Evolutionary conservation across 1,140 invertebrate genomes (phyloP).

Genomic region (Antheraea pernyi): DNA sequence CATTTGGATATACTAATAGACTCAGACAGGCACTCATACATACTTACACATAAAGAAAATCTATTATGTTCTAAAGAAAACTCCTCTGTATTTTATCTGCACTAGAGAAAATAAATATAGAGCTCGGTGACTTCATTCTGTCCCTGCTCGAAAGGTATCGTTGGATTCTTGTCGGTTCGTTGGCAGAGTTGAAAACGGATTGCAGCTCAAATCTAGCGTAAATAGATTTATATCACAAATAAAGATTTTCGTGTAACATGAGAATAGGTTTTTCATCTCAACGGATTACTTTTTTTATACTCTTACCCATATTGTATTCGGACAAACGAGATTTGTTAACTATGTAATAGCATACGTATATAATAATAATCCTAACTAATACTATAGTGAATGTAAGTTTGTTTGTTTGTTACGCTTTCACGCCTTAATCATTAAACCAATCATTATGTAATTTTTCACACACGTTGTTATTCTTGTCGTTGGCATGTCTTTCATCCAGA

Average conservation of each 20-base stretch:
- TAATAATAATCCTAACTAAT: no score
- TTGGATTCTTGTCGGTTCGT: slow-evolving; percentile 10
- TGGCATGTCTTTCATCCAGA: no score
- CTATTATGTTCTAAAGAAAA: background rate
- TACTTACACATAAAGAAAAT: no score
- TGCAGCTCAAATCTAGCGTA: slow-evolving; percentile 11
- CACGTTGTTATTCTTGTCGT: no score
- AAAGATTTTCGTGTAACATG: background rate
- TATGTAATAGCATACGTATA: no score
- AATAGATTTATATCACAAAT: slow-evolving; percentile 5
- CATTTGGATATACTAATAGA: no score
- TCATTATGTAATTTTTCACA: no score
- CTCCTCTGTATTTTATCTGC: background rate
- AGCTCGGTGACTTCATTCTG: slow-evolving; percentile 7
- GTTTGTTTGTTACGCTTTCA: no score
- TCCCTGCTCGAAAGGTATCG: slow-evolving; percentile 5
- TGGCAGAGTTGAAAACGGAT: slow-evolving; percentile 7
- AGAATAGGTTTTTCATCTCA: background rate
- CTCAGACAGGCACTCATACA: no score
- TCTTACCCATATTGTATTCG: background rate
- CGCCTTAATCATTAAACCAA: no score
- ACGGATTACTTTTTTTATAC: background rate
- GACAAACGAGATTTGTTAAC: background rate
- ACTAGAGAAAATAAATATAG: slow-evolving; percentile 8
- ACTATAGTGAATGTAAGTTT: no score